Base-by-base conservation (phyloP, 2,113 vertebrate species). In the Haliaeetus leucogaster region DNA sequence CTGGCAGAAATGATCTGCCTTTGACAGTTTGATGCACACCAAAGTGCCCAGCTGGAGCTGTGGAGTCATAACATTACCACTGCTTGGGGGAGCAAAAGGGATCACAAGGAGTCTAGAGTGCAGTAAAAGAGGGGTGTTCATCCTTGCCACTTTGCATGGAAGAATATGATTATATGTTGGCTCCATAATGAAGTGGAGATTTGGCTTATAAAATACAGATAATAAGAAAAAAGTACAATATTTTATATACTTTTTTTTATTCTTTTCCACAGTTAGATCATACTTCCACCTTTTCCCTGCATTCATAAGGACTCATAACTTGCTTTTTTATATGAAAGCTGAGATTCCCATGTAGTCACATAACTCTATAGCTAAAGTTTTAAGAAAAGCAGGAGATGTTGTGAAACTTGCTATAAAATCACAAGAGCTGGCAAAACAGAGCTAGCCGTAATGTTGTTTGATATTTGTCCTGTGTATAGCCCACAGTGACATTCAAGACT, bases 71-170 rank as follows among this genome's bases (percentile, higher is more conserved):
- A 42, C 8, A 4, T 72, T 30, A 7, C 22, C 36, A 18, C 22
- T 40, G 2, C 14, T 2, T 17, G 26, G 17, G 9, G 20, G 5
- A 82, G 25, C 16, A 56, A 45, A 59, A 89, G 34, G 3, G 17
- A 40, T 63, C n/a, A 29, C 52, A 72, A 30, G 32, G 16, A 32
- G 10, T 32, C 48, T 68, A 10, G 61, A 25, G 45, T n/a, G 10
- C 38, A 61, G 4, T 52, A 32, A 59, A 80, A 65, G 23, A 66
- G 7, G 4, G 16, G 7, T 76, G 36, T 59, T 89, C 17, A 10
- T 38, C 85, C 71, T 42, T 63, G 21, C 26, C 0, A 0, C 13
- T 55, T 89, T 74, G 16, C 17, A 5, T 3, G 6, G 59, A 77
- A 73, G 40, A 78, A 36, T 48, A 22, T 47, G 19, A 16, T 68